Base-by-base conservation (phyloP, 2,888 invertebrate species). In the Drosophila diplacantha region DNA sequence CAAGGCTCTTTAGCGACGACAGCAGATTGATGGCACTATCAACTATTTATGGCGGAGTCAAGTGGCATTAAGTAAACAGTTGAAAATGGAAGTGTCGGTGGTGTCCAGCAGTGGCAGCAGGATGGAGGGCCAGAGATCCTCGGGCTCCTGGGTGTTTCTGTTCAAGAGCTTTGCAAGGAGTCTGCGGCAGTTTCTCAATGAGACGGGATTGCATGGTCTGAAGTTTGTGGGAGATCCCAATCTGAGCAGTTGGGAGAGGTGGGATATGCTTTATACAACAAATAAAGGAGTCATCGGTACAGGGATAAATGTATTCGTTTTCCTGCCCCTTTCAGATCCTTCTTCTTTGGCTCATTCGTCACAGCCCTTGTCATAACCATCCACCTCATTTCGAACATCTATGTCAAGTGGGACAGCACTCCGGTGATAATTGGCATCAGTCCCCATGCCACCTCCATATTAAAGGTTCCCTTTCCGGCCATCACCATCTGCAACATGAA, bases 401-500 rank as follows among this genome's bases (percentile, higher is more conserved):
- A 94, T 79, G 88, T 89, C 3, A 94, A 93, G 86, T 95, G 94
- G 93, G 89, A 91, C 0, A 89, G 90, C 11, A 91, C 92, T 3
- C 95, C 95, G 0, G 93, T 96, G 75, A 94, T 96, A 53, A 93
- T 95, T 54, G 93, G 87, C 32, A 91, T 95, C 65, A 94, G 93
- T 80, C 93, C 95, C 0, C 91, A 91, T 72, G 91, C 93, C 47
- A 92, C 92, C 62, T 90, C 91, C 0, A 89, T 95, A 1, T 88
- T 90, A 5, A 89, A 91, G 50, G 90, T 95, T 39, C 95, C 95
- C 0, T 95, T 95, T 87, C 96, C 96, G 0, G 93, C 95, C 0
- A 88, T 96, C 3, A 95, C 95, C 1, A 91, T 96, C 56, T 96
- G 95, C 86, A 96, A 95, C 83, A 93, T 95, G 89, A 96, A 96